Conservation (phyloP, 2,113 vertebrate genomes). For the Neoarius graeffei region DNA sequence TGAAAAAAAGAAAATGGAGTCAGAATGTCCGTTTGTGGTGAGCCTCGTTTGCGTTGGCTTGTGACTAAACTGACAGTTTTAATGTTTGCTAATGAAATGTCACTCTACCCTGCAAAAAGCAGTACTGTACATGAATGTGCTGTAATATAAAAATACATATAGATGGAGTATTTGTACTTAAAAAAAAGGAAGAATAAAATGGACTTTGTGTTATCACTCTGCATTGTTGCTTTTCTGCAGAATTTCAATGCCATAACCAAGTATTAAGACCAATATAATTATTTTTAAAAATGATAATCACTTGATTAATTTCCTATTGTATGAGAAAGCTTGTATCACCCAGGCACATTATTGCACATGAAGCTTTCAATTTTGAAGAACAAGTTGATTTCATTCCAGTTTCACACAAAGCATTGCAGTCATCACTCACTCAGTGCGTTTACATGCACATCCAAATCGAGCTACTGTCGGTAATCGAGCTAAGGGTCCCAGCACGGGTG, state of each 20-base stretch:
- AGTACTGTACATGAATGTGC: neutral
- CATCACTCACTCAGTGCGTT: too few relatives aligned
- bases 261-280: neutral
- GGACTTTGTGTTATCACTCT: neutral
- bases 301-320: neutral
- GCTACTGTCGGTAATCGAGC: too few relatives aligned
- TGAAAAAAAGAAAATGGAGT: neutral
- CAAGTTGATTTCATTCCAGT: neutral
- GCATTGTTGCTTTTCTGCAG: neutral
- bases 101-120: neutral
- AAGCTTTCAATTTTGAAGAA: neutral
- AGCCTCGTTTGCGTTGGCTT: slow-evolving; percentile 21
- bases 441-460: too few relatives aligned
- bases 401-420: slow-evolving; percentile 10
- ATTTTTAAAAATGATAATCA: too few relatives aligned
- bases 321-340: neutral
- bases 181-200: neutral
- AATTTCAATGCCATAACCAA: neutral
- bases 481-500: too few relatives aligned
- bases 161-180: neutral
- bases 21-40: neutral
- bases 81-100: slow-evolving; percentile 2
- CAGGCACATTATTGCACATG: neutral
- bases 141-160: neutral
- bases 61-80: neutral